Percentiles rank a stretch among this genome's conserved stretches.
phyloP scores from a whole-genome alignment of 2,888 invertebrate genomes.

The Tetheella fluctuosa region DNA sequence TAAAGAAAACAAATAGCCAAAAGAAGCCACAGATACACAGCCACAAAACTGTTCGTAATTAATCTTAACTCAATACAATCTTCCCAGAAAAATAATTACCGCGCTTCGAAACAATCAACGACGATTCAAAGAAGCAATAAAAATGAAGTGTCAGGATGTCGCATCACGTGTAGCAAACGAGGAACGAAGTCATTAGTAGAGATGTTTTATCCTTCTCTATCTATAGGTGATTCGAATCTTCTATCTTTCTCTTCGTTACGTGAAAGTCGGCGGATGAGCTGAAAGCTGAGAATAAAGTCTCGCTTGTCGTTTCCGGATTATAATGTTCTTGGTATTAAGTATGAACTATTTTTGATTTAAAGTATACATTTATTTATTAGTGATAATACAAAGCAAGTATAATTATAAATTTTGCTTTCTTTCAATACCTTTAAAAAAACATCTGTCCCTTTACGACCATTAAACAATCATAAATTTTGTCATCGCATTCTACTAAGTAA shows the following conservation, averaged over 20 bases:
- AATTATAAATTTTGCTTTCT: no score
- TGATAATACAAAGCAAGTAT: no score
- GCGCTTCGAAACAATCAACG: conserved; percentile 38
- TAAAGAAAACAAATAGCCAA: not conserved
- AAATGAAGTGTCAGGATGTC: conserved; percentile 54
- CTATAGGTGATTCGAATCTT: not conserved
- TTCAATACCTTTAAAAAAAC: no score
- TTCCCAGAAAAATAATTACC: conserved; percentile 25
- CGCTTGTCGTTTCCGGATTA: conserved; percentile 24
- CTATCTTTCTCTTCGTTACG: conserved; percentile 26
- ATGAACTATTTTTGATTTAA: not conserved
- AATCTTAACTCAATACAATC: not conserved
- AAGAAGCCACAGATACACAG: not conserved
- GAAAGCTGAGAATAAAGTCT: conserved; percentile 21
- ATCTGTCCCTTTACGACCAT: no score
- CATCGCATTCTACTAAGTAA: no score
- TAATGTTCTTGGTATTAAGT: not conserved
- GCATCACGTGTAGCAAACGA: conserved; percentile 47
- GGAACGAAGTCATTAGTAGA: conserved; percentile 33
- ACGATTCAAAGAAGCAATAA: conserved; percentile 58
- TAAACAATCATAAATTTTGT: no score
- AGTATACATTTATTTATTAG: no score
- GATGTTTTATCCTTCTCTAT: not conserved
- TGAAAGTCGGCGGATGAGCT: conserved; percentile 7
- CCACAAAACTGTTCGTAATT: not conserved